Conservation (phyloP, 2,797 vertebrate species). For the Phalanger gymnotis region DNA sequence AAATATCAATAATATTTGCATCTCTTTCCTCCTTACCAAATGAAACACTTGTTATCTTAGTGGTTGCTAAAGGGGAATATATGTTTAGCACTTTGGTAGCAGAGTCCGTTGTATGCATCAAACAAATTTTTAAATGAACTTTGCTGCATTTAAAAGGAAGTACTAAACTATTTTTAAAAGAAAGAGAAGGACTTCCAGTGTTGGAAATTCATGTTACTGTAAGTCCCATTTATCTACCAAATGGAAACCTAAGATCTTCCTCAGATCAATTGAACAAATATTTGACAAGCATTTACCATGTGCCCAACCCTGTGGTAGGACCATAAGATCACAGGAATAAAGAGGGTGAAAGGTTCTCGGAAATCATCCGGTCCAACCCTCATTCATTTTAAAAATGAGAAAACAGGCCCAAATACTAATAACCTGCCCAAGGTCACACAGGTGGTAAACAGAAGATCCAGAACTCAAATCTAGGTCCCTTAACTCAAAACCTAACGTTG, state of each 20-base stretch:
- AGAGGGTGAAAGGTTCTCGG: background rate
- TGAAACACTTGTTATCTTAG: slow-evolving; percentile 25
- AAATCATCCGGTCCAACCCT: too few species aligned
- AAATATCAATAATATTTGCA: slow-evolving; percentile 20
- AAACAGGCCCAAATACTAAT: background rate
- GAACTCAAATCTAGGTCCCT: background rate
- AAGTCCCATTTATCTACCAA: background rate
- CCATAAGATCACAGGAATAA: background rate
- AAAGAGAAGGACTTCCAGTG: too few species aligned
- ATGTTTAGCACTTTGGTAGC: background rate
- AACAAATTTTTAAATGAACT: background rate
- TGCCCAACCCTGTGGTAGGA: background rate
- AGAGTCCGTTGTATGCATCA: rapidly evolving
- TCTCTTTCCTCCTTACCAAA: background rate
- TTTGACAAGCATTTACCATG: background rate
- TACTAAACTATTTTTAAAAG: background rate
- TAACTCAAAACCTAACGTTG: background rate
- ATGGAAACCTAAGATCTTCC: rapidly evolving
- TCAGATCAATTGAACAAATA: rapidly evolving
- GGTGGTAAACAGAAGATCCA: background rate
- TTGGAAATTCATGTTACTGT: slow-evolving; percentile 1
- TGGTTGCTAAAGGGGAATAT: slow-evolving; percentile 52
- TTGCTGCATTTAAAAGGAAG: background rate
- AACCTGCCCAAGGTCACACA: background rate
- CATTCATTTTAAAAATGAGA: background rate